Evolutionary conservation across 1,140 invertebrate genomes (phyloP).

Genomic region (Brachionus calyciflorus): DNA sequence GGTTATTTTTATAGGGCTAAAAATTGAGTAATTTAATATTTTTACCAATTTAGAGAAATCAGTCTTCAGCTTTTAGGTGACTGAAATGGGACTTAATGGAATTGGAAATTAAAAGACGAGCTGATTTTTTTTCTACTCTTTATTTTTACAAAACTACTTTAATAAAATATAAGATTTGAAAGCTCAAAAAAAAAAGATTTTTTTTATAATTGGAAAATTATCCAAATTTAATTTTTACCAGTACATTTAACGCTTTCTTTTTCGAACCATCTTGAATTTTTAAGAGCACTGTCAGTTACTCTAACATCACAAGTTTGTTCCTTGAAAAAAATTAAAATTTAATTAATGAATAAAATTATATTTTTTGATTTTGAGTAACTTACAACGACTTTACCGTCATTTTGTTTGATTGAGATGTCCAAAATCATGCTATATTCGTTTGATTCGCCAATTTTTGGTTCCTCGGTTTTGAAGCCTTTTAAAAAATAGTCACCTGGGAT

Average conservation of each 20-base stretch:
- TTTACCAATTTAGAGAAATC: no score
- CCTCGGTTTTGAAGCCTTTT: not conserved
- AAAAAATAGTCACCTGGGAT: constrained; percentile 18
- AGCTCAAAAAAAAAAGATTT: not conserved
- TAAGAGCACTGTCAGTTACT: constrained; percentile 37
- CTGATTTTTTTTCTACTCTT: not conserved
- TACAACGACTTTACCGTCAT: constrained; percentile 9
- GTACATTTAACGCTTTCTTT: constrained; percentile 17
- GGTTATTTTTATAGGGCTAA: no score
- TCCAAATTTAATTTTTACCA: constrained; percentile 10
- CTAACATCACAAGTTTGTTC: constrained; percentile 6
- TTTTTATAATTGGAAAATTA: not conserved
- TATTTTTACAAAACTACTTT: constrained; percentile 1
- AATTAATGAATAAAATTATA: not conserved
- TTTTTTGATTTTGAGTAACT: not conserved
- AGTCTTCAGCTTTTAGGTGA: no score
- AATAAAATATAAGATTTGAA: not conserved
- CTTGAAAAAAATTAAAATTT: not conserved
- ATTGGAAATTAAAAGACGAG: no score
- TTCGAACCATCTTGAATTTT: constrained; percentile 29
- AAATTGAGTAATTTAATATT: no score
- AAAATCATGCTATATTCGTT: constrained; percentile 20
- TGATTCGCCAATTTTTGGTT: constrained; percentile 18
- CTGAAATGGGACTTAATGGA: no score
- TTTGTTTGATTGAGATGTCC: constrained; percentile 31